Conservation (phyloP, 2,113 vertebrate genomes). For the Symphodus melops region DNA sequence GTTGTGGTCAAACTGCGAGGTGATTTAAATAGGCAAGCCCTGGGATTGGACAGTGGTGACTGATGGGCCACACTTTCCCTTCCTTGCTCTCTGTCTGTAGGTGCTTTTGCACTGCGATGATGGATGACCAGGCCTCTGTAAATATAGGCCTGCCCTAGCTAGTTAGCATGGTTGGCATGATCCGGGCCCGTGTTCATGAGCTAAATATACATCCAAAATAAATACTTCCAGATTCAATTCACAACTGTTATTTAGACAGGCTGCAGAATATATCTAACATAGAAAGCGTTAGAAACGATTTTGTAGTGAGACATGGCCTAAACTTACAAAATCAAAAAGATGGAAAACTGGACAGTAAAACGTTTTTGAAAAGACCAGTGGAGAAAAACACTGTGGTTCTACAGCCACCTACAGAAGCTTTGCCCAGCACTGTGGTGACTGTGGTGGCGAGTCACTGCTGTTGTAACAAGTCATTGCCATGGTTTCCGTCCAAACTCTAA, state of each 20-base stretch:
- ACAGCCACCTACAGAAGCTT: conserved; percentile 55
- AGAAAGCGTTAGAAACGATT: conserved; percentile 47
- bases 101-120: conserved; percentile 69
- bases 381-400: conserved; percentile 63
- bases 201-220: conserved; percentile 82
- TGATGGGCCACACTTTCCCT: conserved; percentile 80
- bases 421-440: conserved; percentile 68
- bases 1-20: conserved; percentile 67
- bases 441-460: conserved; percentile 72
- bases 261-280: conserved; percentile 45
- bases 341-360: conserved; percentile 33
- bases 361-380: conserved; percentile 61
- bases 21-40: conserved; percentile 72
- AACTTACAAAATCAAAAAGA: conserved; percentile 19
- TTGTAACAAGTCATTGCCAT: conserved; percentile 73
- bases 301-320: conserved; percentile 29
- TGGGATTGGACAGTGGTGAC: conserved; percentile 72
- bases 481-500: conserved; percentile 73
- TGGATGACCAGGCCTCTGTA: conserved; percentile 78
- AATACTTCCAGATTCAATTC: conserved; percentile 80
- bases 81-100: conserved; percentile 69
- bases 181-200: conserved; percentile 73
- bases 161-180: conserved; percentile 83
- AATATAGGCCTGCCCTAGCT: conserved; percentile 81
- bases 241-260: conserved; percentile 70